Conservation (phyloP, 1,140 invertebrate species). For the Orussus abietinus region DNA sequence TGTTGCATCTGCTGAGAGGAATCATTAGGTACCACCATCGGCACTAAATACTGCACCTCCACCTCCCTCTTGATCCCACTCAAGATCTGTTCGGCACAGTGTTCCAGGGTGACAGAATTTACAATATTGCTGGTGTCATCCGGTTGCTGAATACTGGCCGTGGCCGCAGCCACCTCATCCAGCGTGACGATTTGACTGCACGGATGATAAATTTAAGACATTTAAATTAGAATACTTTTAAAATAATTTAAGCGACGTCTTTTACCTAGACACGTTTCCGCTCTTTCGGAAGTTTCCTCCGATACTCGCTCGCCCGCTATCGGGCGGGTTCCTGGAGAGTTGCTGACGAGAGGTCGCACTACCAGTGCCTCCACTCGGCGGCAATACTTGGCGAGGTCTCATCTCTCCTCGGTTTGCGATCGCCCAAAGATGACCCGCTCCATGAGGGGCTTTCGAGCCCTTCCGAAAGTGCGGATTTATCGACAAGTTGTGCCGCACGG, state of each 20-base stretch:
- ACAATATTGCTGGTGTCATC: conserved; percentile 28
- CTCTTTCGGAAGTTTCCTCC: conserved; percentile 12
- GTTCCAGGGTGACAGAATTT: conserved; percentile 44
- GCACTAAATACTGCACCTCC: conserved; percentile 53
- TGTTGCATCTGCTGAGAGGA: conserved; percentile 27
- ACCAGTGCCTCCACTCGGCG: too few relatives aligned
- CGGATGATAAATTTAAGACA: conserved; percentile 3
- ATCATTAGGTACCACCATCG: conserved; percentile 38
- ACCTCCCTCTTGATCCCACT: conserved; percentile 53
- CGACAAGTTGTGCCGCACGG: conserved; percentile 80
- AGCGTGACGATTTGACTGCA: conserved; percentile 31
- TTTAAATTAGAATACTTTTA: conserved; percentile 1
- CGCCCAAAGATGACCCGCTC: conserved; percentile 83
- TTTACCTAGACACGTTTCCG: conserved; percentile 17
- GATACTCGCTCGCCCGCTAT: too few relatives aligned
- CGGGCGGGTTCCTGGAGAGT: too few relatives aligned
- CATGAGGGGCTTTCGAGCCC: conserved; percentile 75
- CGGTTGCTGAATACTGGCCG: conserved; percentile 44
- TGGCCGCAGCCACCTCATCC: conserved; percentile 48
- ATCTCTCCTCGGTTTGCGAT: conserved; percentile 62
- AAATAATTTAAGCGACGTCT: background rate
- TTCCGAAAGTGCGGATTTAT: conserved; percentile 88
- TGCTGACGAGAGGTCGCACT: too few relatives aligned
- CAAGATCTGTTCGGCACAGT: conserved; percentile 54
- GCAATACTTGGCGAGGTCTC: conserved; percentile 40